Percentiles rank a stretch among this genome's conserved stretches.
phyloP scores from a whole-genome alignment of 2,797 vertebrate genomes.

The Balearica regulorum region DNA sequence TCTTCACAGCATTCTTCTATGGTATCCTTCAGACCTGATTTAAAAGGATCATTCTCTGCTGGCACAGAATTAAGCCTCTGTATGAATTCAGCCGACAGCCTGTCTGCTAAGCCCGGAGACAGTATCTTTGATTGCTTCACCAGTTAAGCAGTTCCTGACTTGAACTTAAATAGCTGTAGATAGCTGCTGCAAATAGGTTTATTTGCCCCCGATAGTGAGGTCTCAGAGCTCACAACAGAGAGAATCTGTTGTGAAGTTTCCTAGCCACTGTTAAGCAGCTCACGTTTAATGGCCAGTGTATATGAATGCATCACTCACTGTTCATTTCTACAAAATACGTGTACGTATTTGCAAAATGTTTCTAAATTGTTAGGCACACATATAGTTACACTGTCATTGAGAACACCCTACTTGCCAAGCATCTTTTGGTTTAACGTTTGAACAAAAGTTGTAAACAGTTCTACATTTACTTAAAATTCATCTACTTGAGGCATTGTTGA shows the following conservation, averaged over 20 bases:
- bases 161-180: conserved; percentile 28
- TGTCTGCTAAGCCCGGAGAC: neutral
- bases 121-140: conserved; percentile 19
- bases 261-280: neutral
- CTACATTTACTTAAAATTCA: neutral
- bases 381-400: neutral
- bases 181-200: neutral
- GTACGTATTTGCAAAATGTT: neutral
- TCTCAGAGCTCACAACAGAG: neutral
- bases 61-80: neutral
- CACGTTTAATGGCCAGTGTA: rapidly evolving
- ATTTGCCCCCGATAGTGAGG: neutral
- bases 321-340: neutral
- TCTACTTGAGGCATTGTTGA: neutral
- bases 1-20: neutral
- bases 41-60: neutral
- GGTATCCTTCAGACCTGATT: neutral
- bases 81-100: neutral
- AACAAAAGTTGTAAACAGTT: neutral
- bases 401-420: neutral
- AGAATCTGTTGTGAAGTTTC: neutral
- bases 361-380: neutral
- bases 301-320: neutral
- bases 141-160: conserved; percentile 29
- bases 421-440: neutral